phyloP scores from a whole-genome alignment of 2,888 invertebrate genomes.

The Ptilodon capucinus region DNA sequence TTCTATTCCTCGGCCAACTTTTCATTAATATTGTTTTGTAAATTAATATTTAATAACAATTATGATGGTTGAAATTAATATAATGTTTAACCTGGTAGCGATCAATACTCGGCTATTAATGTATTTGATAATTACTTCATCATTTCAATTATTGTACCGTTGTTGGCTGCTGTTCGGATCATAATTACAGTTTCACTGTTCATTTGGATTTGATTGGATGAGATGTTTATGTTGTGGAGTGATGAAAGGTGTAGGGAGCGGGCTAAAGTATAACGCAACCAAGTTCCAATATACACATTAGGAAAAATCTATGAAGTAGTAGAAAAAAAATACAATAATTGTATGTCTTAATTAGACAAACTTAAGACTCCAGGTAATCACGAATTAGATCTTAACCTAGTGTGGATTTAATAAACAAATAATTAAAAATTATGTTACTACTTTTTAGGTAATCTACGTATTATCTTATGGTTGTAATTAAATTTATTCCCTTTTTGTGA shows the following conservation, averaged over 20 bases:
- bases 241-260: not conserved
- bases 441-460: too few species aligned
- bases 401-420: too few species aligned
- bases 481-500: too few species aligned
- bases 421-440: too few species aligned
- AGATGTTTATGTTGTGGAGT: conserved; percentile 12
- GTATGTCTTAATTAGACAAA: too few species aligned
- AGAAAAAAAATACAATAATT: too few species aligned
- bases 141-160: conserved; percentile 3
- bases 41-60: conserved; percentile 8
- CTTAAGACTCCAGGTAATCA: too few species aligned
- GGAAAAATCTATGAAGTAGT: not conserved
- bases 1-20: too few species aligned
- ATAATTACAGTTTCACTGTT: conserved; percentile 19
- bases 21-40: not conserved
- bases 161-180: conserved; percentile 2
- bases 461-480: too few species aligned
- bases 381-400: too few species aligned
- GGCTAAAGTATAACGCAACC: not conserved
- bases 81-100: conserved; percentile 37
- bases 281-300: not conserved
- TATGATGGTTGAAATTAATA: conserved; percentile 36
- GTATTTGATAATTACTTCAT: conserved; percentile 20
- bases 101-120: conserved; percentile 24
- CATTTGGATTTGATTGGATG: conserved; percentile 6